Percentiles rank a stretch among this genome's conserved stretches.
Conservation (phyloP, 2,797 vertebrate species). For the Catostomus latipinnis region DNA sequence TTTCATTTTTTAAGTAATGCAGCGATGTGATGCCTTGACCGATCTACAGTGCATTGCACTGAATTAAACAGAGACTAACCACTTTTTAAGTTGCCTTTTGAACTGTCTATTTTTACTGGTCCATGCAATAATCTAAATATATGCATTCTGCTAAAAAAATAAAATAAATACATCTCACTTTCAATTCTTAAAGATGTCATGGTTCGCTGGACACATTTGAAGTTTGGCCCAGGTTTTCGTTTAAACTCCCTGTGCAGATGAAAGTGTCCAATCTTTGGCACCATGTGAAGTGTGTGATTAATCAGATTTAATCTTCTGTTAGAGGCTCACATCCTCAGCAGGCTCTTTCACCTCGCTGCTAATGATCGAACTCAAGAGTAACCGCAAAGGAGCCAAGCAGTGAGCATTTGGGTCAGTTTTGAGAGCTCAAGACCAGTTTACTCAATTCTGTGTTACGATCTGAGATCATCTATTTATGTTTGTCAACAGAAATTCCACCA, state of each 20-base stretch:
- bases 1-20: slow-evolving; percentile 6
- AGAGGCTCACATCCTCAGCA: slow-evolving; percentile 9
- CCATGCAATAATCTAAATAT: neutral
- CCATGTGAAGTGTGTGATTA: slow-evolving; percentile 8
- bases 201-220: neutral
- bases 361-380: slow-evolving; percentile 19
- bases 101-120: neutral
- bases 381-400: neutral
- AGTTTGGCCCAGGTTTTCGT: neutral
- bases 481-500: neutral
- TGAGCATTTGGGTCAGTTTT: neutral
- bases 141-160: neutral
- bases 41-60: slow-evolving; percentile 7
- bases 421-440: neutral
- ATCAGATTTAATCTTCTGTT: slow-evolving; percentile 14
- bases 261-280: neutral
- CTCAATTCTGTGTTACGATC: slow-evolving; percentile 4
- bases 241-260: neutral
- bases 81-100: neutral
- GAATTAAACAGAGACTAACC: neutral
- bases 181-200: neutral
- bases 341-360: slow-evolving; percentile 24
- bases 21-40: neutral
- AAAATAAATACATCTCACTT: neutral
- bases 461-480: slow-evolving; percentile 4